Percentiles rank a stretch among this genome's conserved stretches.
Conservation (phyloP, 1,140 invertebrate genomes). For the Agraylea sexmaculata region DNA sequence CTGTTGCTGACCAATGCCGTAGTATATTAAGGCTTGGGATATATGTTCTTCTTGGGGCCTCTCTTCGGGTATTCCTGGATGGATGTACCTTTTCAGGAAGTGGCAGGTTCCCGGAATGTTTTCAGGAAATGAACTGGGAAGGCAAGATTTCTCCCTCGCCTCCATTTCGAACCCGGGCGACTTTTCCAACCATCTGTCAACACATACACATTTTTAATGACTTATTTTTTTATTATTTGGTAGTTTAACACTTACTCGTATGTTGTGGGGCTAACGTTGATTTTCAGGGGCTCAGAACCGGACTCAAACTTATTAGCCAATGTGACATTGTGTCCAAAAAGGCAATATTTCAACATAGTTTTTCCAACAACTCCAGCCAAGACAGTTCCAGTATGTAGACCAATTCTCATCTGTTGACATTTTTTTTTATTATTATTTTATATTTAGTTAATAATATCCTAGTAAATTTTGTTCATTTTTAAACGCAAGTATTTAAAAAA, state of each 20-base stretch:
- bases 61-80: slow-evolving; percentile 48
- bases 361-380: slow-evolving; percentile 83
- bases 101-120: slow-evolving; percentile 70
- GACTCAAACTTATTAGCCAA: slow-evolving; percentile 93
- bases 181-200: slow-evolving; percentile 56
- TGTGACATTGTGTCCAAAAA: slow-evolving; percentile 87
- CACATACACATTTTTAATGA: slow-evolving; percentile 6
- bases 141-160: slow-evolving; percentile 57
- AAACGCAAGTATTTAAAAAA: too few relatives aligned
- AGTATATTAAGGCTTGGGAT: slow-evolving; percentile 13
- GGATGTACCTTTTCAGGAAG: slow-evolving; percentile 71
- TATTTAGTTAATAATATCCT: too few relatives aligned
- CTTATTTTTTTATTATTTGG: slow-evolving; percentile 3
- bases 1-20: slow-evolving; percentile 13
- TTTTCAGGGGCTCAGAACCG: slow-evolving; percentile 74
- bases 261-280: slow-evolving; percentile 88
- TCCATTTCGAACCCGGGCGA: slow-evolving; percentile 68
- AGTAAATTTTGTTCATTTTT: too few relatives aligned
- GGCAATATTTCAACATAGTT: slow-evolving; percentile 82
- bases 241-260: slow-evolving; percentile 58
- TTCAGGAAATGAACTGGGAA: slow-evolving; percentile 76
- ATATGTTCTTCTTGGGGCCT: slow-evolving; percentile 54
- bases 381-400: slow-evolving; percentile 81
- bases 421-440: too few relatives aligned
- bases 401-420: slow-evolving; percentile 78